phyloP scores from a whole-genome alignment of 1,140 invertebrate genomes.

The Bombus vancouverensis region DNA sequence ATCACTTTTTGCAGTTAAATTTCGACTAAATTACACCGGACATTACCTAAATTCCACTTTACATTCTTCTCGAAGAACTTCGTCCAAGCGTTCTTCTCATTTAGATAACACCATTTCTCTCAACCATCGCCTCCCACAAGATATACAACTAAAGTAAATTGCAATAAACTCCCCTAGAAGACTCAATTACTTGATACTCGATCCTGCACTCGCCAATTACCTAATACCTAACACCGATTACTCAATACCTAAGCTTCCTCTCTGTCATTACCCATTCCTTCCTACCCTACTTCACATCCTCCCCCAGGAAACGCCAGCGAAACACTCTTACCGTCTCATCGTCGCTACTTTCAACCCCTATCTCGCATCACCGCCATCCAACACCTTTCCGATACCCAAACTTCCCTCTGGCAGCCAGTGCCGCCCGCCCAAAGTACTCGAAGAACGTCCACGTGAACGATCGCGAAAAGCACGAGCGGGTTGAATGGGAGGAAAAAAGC shows the following conservation, averaged over 20 bases:
- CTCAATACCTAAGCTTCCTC: neutral
- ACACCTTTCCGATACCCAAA: neutral
- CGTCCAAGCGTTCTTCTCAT: no score
- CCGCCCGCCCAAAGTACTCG: neutral
- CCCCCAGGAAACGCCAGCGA: neutral
- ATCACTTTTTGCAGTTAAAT: no score
- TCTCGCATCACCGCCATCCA: neutral
- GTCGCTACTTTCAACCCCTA: neutral
- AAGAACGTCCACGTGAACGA: neutral
- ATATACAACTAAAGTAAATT: neutral
- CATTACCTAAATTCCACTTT: no score
- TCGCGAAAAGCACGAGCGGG: neutral
- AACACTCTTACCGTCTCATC: neutral
- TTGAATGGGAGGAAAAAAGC: neutral
- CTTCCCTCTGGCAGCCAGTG: neutral
- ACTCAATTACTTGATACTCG: neutral
- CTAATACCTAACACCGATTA: neutral
- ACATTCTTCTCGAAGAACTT: no score
- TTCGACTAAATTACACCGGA: no score
- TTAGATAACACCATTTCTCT: no score
- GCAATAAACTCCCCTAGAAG: neutral
- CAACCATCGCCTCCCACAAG: no score
- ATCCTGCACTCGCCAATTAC: neutral
- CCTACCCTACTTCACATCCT: neutral
- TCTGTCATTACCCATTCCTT: neutral